A percentile compares a stretch with the other conserved stretches of the same genome.
Evolutionary conservation across 2,797 vertebrate species (phyloP).

Genomic region (Sebastes steindachneri): DNA sequence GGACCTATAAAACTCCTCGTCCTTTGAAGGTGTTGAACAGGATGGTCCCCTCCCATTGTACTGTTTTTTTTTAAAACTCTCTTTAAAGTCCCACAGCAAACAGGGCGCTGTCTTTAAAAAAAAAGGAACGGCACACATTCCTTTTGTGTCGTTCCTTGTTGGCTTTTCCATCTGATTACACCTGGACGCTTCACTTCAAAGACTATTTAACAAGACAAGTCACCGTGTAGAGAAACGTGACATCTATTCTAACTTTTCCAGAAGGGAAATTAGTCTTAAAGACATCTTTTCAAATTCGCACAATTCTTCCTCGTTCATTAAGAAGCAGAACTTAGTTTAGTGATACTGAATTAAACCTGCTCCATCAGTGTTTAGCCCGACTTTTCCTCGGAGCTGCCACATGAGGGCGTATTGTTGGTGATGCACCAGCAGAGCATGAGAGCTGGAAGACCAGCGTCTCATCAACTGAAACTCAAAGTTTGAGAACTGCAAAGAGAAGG

Average conservation of each 20-base stretch:
- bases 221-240: not conserved
- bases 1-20: slow-evolving; percentile 59
- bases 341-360: not conserved
- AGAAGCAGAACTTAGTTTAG: not conserved
- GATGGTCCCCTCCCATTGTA: slow-evolving; percentile 38
- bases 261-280: not conserved
- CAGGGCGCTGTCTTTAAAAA: slow-evolving; percentile 60
- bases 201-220: slow-evolving; percentile 10
- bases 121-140: slow-evolving; percentile 20
- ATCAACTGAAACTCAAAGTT: not conserved
- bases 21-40: slow-evolving; percentile 68
- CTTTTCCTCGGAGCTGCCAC: slow-evolving; percentile 55
- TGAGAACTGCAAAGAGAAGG: not conserved
- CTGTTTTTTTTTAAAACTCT: not conserved
- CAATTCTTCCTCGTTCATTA: not conserved
- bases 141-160: not conserved
- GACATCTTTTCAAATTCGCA: not conserved
- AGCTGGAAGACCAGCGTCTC: not conserved
- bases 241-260: not conserved
- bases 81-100: slow-evolving; percentile 61
- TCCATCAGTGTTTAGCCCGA: not conserved
- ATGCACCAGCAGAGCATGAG: not conserved
- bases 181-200: slow-evolving; percentile 13
- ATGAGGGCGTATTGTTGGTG: slow-evolving; percentile 58
- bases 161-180: slow-evolving; percentile 10